These are phyloP conservation scores for Tolypeutes matacus DNA, from an alignment of 2,797 vertebrate species.

Conservation along the genomic window DNA sequence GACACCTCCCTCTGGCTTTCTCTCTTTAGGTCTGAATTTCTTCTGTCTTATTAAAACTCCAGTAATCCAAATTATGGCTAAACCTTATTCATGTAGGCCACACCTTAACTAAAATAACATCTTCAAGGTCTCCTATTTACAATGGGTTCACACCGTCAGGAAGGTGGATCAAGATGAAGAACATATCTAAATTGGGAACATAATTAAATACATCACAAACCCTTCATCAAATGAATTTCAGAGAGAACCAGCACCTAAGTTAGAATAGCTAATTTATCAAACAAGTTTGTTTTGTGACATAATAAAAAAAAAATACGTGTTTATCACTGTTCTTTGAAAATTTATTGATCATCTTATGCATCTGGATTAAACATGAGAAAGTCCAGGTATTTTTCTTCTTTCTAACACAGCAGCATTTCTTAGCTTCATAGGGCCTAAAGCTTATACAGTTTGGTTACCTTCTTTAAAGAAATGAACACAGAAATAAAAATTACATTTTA, in stretches of 20 bases:
- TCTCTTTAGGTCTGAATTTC: too few relatives aligned
- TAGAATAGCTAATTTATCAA: background rate
- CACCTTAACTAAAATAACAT: too few relatives aligned
- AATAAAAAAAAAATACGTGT: background rate
- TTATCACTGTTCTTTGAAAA: background rate
- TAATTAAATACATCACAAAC: background rate
- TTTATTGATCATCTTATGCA: background rate
- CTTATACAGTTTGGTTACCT: background rate
- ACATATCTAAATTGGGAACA: too few relatives aligned
- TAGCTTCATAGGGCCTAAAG: background rate
- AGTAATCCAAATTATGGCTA: too few relatives aligned
- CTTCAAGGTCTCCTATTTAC: too few relatives aligned
- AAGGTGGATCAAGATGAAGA: too few relatives aligned
- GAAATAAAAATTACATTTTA: background rate
- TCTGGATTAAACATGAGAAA: conserved; percentile 2
- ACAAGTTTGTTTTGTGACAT: background rate
- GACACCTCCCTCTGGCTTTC: too few relatives aligned
- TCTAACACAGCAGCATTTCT: background rate
- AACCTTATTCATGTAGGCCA: too few relatives aligned
- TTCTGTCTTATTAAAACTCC: too few relatives aligned
- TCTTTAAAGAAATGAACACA: background rate
- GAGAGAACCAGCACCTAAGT: background rate
- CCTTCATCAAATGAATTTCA: background rate
- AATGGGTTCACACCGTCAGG: too few relatives aligned
- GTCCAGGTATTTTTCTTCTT: background rate